Evolutionary conservation across 1,140 invertebrate species (phyloP).

Genomic region (Drosophila auraria): DNA sequence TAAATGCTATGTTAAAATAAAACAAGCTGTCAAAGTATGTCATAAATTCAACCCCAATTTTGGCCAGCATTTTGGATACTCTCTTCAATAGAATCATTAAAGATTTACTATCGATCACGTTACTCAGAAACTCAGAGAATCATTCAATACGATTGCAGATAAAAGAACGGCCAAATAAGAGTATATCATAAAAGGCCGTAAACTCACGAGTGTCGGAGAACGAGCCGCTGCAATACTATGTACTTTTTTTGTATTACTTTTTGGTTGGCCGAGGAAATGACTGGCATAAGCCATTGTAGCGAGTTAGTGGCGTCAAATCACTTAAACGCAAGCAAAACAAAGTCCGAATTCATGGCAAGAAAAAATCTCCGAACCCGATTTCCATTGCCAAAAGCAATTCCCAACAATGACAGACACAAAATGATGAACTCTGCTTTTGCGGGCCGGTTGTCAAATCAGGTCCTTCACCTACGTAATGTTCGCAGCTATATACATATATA

Average conservation of each 20-base stretch:
- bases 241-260: conserved; percentile 31
- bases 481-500: conserved; percentile 16
- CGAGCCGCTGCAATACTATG: conserved; percentile 46
- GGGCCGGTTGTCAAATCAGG: conserved; percentile 50
- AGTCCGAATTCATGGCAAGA: conserved; percentile 34
- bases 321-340: conserved; percentile 71
- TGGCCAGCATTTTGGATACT: not conserved
- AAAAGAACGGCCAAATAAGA: conserved; percentile 23
- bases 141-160: conserved; percentile 61
- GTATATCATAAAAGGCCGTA: conserved; percentile 41
- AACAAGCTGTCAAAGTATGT: not conserved
- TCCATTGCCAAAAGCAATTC: conserved; percentile 55
- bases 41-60: too few species aligned
- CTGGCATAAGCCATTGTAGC: conserved; percentile 52
- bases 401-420: conserved; percentile 76
- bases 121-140: not conserved
- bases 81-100: not conserved
- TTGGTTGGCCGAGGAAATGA: conserved; percentile 36
- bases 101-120: conserved; percentile 29
- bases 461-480: conserved; percentile 26
- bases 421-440: conserved; percentile 59
- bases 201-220: conserved; percentile 38
- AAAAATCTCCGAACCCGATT: conserved; percentile 26
- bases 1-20: too few species aligned
- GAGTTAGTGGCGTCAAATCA: conserved; percentile 73